phyloP scores from a whole-genome alignment of 2,888 invertebrate species.

The Aphidius colemani region DNA sequence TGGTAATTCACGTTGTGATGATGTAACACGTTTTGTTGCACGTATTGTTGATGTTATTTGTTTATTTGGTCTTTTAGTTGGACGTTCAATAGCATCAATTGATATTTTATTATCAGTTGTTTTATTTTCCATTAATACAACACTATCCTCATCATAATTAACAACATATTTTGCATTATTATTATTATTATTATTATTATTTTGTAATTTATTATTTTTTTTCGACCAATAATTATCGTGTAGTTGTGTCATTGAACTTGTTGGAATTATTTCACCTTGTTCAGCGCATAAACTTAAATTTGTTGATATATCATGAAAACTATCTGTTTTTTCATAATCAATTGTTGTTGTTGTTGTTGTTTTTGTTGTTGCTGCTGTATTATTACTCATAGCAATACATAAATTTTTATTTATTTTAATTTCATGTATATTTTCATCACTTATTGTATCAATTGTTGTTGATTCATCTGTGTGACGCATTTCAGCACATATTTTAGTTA shows the following conservation, averaged over 20 bases:
- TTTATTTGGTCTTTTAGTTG: slow-evolving; percentile 31
- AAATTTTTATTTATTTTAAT: slow-evolving; percentile 47
- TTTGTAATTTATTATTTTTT: slow-evolving; percentile 32
- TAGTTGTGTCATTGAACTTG: slow-evolving; percentile 50
- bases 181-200: slow-evolving; percentile 9
- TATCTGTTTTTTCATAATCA: slow-evolving; percentile 51
- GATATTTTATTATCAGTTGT: slow-evolving; percentile 1
- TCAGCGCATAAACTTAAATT: slow-evolving; percentile 53
- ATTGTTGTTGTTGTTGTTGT: slow-evolving; percentile 36
- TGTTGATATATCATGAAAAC: slow-evolving; percentile 54
- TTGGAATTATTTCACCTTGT: slow-evolving; percentile 49
- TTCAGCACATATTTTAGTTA: slow-evolving; percentile 56
- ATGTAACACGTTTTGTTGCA: slow-evolving; percentile 30
- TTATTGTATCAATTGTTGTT: slow-evolving; percentile 50
- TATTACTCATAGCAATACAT: slow-evolving; percentile 49
- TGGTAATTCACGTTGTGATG: slow-evolving; percentile 25
- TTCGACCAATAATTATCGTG: slow-evolving; percentile 48
- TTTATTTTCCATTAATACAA: slow-evolving; percentile 51
- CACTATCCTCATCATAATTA: slow-evolving; percentile 52
- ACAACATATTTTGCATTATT: slow-evolving; percentile 52
- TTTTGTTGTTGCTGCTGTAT: slow-evolving; percentile 31
- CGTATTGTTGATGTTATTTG: slow-evolving; percentile 19
- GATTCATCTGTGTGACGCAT: slow-evolving; percentile 55
- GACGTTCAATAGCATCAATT: slow-evolving; percentile 26
- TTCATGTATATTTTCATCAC: slow-evolving; percentile 52